These are phyloP conservation scores for Bombycilla garrulus DNA, from an alignment of 2,113 vertebrate genomes.

Conservation along the genomic window DNA sequence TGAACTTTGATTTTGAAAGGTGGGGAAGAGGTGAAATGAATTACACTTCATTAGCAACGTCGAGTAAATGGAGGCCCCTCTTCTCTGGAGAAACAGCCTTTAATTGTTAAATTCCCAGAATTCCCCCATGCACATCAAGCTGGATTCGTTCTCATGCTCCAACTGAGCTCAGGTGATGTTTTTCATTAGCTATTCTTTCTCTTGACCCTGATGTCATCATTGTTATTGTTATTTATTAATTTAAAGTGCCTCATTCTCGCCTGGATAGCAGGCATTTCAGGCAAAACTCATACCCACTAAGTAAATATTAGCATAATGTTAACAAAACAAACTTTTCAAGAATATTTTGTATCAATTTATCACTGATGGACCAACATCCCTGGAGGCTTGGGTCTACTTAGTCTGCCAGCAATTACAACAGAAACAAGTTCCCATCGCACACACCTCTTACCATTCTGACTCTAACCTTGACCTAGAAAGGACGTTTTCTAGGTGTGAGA, in stretches of 20 bases:
- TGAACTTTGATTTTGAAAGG: constrained; percentile 76
- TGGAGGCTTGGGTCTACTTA: neutral
- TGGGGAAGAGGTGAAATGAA: constrained; percentile 63
- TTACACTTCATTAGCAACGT: constrained; percentile 71
- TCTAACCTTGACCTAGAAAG: constrained; percentile 49
- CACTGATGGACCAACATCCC: neutral
- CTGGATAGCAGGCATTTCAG: neutral
- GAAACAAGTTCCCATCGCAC: neutral
- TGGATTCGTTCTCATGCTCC: neutral
- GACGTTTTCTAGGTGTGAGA: constrained; percentile 22
- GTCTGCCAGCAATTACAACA: constrained; percentile 36
- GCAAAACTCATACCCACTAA: neutral
- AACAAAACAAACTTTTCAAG: constrained; percentile 36
- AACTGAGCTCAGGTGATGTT: constrained; percentile 23
- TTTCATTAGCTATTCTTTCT: constrained; percentile 51
- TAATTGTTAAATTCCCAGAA: constrained; percentile 65
- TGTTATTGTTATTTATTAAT: constrained; percentile 64
- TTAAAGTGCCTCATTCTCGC: constrained; percentile 13
- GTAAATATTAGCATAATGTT: constrained; percentile 13
- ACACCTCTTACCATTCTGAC: neutral
- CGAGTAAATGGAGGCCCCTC: constrained; percentile 22
- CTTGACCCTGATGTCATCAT: constrained; percentile 46
- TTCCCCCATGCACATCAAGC: constrained; percentile 4
- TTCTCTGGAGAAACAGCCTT: constrained; percentile 51
- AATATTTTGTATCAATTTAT: constrained; percentile 28